phyloP scores from a whole-genome alignment of 2,113 vertebrate genomes.

The Trachemys scripta region DNA sequence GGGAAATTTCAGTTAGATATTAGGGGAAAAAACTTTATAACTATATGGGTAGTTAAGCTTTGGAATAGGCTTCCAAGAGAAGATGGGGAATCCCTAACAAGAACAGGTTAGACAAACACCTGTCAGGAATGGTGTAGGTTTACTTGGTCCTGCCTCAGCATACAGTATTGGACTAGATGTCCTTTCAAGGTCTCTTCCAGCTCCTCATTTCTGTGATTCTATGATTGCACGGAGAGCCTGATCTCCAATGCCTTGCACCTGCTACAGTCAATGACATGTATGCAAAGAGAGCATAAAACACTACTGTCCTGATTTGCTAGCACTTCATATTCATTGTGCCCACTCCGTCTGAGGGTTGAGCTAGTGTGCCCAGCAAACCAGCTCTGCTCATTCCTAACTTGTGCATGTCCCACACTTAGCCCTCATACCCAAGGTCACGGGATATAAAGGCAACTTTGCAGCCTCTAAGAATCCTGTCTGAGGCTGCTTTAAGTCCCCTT shows the following conservation, averaged over 20 bases:
- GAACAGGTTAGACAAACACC: not conserved
- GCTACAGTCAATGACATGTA: not conserved
- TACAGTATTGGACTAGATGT: not conserved
- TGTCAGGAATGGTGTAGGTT: not conserved
- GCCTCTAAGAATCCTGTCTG: not conserved
- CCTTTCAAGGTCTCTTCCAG: not conserved
- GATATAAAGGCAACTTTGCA: not conserved
- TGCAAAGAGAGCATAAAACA: not conserved
- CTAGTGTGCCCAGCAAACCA: not conserved
- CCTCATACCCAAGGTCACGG: not conserved
- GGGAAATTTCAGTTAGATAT: not conserved
- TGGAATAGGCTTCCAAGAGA: not conserved
- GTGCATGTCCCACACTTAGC: not conserved
- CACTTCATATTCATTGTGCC: not conserved
- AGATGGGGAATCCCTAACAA: not conserved
- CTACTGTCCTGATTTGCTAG: not conserved
- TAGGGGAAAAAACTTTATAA: not conserved
- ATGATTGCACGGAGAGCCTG: not conserved
- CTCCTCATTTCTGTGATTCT: not conserved
- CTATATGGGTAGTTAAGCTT: not conserved
- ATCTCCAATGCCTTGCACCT: not conserved
- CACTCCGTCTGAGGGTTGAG: not conserved
- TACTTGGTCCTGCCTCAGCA: not conserved
- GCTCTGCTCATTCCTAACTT: not conserved
- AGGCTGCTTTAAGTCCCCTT: not conserved